Evolutionary conservation across 1,140 invertebrate species (phyloP).

Genomic region (Sycophila sp.): DNA sequence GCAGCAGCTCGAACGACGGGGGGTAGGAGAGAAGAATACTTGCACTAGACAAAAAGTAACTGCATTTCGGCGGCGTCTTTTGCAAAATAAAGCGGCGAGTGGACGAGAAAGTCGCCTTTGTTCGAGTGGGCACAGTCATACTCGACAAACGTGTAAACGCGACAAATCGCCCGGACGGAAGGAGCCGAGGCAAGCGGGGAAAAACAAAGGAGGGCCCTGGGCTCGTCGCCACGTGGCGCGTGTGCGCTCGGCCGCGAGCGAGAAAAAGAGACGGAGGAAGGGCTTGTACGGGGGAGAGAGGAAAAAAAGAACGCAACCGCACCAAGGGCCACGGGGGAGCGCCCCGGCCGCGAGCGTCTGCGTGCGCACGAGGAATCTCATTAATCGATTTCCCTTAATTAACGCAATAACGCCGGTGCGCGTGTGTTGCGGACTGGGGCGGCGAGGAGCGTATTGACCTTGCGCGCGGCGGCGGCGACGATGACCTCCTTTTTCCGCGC

Average conservation of each 20-base stretch:
- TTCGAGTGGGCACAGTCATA: no score
- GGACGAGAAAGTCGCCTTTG: not conserved
- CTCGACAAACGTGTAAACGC: not conserved
- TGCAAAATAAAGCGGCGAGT: no score
- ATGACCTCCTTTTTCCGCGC: no score
- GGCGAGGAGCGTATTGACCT: no score
- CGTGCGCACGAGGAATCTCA: no score
- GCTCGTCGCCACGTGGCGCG: not conserved
- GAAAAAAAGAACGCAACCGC: not conserved
- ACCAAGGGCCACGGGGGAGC: not conserved
- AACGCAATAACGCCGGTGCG: no score
- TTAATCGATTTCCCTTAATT: constrained; percentile 4
- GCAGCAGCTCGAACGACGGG: not conserved
- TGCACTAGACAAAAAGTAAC: no score
- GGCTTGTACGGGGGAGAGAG: not conserved
- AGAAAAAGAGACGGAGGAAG: not conserved
- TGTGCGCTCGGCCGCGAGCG: not conserved
- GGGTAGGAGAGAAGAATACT: no score
- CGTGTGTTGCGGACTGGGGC: no score
- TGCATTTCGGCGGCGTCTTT: no score
- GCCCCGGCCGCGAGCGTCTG: not conserved
- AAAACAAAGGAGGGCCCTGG: not conserved
- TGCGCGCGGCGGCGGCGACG: no score
- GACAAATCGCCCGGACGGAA: not conserved
- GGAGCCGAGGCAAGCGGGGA: not conserved